Evolutionary conservation across 2,797 vertebrate genomes (phyloP).

Genomic region (Euphonia xanthogaster): DNA sequence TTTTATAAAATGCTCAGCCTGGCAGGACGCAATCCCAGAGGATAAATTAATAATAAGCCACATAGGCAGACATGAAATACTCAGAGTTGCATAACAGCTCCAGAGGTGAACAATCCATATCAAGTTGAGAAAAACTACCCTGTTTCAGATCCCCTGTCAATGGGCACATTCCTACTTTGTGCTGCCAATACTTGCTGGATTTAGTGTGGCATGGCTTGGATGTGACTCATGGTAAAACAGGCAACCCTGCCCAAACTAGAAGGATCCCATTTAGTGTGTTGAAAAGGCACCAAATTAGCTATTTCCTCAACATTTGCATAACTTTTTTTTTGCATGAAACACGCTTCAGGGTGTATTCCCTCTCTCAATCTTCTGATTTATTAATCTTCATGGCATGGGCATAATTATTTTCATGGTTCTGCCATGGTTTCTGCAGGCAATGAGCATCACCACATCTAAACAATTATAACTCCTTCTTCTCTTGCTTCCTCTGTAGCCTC

Average conservation of each 20-base stretch:
- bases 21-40: conserved; percentile 7
- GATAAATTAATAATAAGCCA: conserved; percentile 42
- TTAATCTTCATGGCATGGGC: background rate
- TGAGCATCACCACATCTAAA: background rate
- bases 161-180: background rate
- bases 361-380: background rate
- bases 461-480: background rate
- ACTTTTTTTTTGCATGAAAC: background rate
- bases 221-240: background rate
- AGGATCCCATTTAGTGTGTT: background rate
- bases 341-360: background rate
- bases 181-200: background rate
- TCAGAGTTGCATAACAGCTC: conserved; percentile 1
- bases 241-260: background rate
- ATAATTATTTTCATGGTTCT: background rate
- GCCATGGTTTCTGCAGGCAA: background rate
- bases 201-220: background rate
- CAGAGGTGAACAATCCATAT: background rate
- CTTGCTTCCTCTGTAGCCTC: background rate
- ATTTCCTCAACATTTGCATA: background rate
- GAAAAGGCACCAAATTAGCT: background rate
- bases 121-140: background rate
- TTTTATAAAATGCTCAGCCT: conserved; percentile 13
- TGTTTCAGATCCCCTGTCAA: background rate
- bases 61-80: background rate